Evolutionary conservation across 2,113 vertebrate genomes (phyloP).

Genomic region (Regulus satrapa): DNA sequence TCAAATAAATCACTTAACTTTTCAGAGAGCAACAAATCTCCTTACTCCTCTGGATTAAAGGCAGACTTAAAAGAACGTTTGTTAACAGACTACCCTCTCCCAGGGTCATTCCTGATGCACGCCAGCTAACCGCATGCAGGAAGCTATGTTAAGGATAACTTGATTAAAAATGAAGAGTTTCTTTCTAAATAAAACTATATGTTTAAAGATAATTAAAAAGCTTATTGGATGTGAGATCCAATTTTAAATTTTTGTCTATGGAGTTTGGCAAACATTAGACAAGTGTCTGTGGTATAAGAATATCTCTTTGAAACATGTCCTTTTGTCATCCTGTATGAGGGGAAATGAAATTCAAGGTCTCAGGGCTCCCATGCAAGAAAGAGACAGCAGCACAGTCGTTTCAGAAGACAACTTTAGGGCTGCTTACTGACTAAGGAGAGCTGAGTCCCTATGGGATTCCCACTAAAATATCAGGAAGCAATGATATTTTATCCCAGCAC

Average conservation of each 20-base stretch:
- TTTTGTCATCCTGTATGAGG: background rate
- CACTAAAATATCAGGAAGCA: background rate
- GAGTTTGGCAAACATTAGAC: background rate
- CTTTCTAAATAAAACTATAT: background rate
- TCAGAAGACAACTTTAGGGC: background rate
- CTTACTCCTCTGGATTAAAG: background rate
- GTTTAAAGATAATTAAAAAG: background rate
- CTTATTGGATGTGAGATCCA: background rate
- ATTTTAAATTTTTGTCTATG: background rate
- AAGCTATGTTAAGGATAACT: background rate
- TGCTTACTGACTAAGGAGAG: background rate
- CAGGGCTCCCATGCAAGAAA: background rate
- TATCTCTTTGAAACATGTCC: background rate
- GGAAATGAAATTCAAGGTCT: background rate
- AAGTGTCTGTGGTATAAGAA: background rate
- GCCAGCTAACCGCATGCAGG: background rate
- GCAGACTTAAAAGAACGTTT: background rate
- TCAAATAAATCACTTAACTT: conserved; percentile 40
- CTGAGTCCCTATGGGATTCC: background rate
- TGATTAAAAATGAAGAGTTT: background rate
- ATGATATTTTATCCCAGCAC: background rate
- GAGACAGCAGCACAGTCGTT: background rate
- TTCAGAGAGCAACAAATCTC: conserved; percentile 9
- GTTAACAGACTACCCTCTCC: background rate
- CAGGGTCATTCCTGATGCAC: background rate